phyloP scores from a whole-genome alignment of 2,113 vertebrate species.

The Pogonocichla stellata region DNA sequence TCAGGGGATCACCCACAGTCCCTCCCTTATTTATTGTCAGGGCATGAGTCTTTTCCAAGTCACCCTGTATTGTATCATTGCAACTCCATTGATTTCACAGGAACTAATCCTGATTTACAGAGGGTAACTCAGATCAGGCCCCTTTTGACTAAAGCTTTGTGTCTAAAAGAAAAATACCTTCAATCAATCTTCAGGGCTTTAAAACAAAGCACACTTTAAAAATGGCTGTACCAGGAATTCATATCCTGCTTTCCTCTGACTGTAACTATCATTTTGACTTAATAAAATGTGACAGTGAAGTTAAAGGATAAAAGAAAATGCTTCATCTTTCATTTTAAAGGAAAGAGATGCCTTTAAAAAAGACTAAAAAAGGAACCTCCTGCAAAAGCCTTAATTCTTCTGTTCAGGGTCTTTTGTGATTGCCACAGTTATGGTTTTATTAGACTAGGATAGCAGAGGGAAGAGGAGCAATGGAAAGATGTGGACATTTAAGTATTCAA shows the following conservation, averaged over 20 bases:
- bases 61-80: not conserved
- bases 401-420: not conserved
- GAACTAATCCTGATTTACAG: constrained; percentile 66
- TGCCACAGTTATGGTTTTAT: constrained; percentile 34
- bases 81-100: constrained; percentile 45
- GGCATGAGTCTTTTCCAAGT: constrained; percentile 14
- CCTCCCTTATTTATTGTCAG: not conserved
- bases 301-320: constrained; percentile 63
- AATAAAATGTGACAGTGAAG: constrained; percentile 55
- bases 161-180: constrained; percentile 61
- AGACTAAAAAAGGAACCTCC: constrained; percentile 22
- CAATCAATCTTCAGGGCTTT: constrained; percentile 57
- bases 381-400: constrained; percentile 36
- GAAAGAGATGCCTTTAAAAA: constrained; percentile 21
- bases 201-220: constrained; percentile 66
- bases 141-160: constrained; percentile 57
- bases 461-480: not conserved
- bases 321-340: constrained; percentile 57
- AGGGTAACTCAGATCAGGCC: constrained; percentile 53
- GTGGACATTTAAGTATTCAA: not conserved
- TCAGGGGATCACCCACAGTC: not conserved
- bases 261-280: constrained; percentile 61
- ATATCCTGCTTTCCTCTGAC: constrained; percentile 49
- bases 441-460: not conserved
- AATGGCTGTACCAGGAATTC: constrained; percentile 62